phyloP scores from a whole-genome alignment of 2,113 vertebrate genomes.

The Agapornis roseicollis region DNA sequence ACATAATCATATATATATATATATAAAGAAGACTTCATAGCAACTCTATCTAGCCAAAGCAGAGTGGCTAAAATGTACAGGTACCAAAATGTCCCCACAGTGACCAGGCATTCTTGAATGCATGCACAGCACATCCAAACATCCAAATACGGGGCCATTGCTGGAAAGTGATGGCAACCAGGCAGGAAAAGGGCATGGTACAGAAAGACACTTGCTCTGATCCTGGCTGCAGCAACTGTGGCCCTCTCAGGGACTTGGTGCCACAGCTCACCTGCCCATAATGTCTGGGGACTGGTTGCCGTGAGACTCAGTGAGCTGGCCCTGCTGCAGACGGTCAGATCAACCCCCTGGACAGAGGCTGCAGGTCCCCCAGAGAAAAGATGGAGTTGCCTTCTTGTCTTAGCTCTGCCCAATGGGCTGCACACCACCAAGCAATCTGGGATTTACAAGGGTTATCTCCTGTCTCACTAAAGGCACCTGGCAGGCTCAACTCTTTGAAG shows the following conservation, averaged over 20 bases:
- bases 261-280: background rate
- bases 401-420: background rate
- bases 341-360: background rate
- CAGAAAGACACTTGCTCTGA: background rate
- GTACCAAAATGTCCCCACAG: background rate
- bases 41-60: background rate
- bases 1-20: background rate
- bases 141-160: background rate
- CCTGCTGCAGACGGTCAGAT: background rate
- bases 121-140: background rate
- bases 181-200: background rate
- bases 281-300: background rate
- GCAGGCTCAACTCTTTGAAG: background rate
- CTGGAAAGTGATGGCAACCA: background rate
- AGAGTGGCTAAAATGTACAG: background rate
- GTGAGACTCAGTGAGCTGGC: background rate
- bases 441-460: background rate
- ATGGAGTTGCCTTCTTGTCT: background rate
- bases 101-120: background rate
- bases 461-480: background rate
- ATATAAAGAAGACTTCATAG: background rate
- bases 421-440: background rate
- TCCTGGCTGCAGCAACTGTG: background rate
- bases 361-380: background rate
- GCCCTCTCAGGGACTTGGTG: background rate